Evolutionary conservation across 2,113 vertebrate genomes (phyloP).

Genomic region (Dascyllus trimaculatus): DNA sequence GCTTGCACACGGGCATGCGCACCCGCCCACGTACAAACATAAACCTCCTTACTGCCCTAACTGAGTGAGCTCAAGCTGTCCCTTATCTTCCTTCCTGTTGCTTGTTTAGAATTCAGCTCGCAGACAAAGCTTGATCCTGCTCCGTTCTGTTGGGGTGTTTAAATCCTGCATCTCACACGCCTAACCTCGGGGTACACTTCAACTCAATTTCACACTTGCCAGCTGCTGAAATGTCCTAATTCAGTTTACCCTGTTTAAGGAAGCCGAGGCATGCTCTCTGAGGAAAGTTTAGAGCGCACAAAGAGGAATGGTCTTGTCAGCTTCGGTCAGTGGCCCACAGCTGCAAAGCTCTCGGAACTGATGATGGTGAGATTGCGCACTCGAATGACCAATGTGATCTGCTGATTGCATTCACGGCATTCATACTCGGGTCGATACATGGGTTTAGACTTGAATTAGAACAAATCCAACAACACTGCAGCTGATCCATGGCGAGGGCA

Average conservation of each 20-base stretch:
- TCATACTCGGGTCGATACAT: conserved; percentile 37
- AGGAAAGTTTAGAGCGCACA: conserved; percentile 67
- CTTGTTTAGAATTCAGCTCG: conserved; percentile 71
- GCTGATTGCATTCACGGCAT: conserved; percentile 42
- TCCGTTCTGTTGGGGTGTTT: conserved; percentile 63
- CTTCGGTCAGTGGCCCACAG: conserved; percentile 63
- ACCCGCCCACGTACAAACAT: conserved; percentile 56
- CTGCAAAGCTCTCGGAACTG: conserved; percentile 40
- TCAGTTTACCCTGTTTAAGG: conserved; percentile 82
- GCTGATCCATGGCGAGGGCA: background rate
- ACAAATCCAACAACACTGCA: background rate
- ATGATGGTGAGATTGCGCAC: conserved; percentile 51
- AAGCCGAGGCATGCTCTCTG: conserved; percentile 68
- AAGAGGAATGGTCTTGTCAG: conserved; percentile 62
- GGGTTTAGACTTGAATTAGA: conserved; percentile 38
- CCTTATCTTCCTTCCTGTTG: conserved; percentile 63
- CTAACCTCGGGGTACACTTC: conserved; percentile 76
- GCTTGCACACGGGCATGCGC: conserved; percentile 37
- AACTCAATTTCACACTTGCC: conserved; percentile 84
- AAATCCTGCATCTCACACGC: conserved; percentile 72
- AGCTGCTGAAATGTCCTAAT: conserved; percentile 81
- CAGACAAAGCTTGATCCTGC: conserved; percentile 57
- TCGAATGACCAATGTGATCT: conserved; percentile 34
- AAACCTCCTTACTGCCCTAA: conserved; percentile 41
- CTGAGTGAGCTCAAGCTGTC: conserved; percentile 48